Evolutionary conservation across 2,797 vertebrate species (phyloP), one percentile per base, ranked within the genome.

Genomic region (Spheniscus humboldti): DNA sequence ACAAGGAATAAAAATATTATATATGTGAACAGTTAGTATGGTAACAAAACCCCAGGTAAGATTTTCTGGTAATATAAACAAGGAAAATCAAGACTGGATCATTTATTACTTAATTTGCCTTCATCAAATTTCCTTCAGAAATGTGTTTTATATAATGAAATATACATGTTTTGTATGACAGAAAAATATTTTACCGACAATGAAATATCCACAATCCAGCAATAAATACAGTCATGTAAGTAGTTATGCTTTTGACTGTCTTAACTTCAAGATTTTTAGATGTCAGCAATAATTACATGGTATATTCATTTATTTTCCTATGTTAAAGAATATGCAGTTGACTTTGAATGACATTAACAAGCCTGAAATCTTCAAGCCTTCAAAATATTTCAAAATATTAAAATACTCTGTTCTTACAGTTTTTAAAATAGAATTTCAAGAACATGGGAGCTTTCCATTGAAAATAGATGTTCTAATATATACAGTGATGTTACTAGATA

Each of bases 301-400:
- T 60, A 74, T 62, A 86, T 74, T 89, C 3, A 64, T 94, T 96
- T 87, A 71, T 86, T 91, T 83, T 72, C 33, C 41, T 66, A 4
- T 64, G 50, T 78, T 90, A 91, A 80, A 87, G 68, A 74, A 82
- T 50, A 88, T 27, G 27, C 47, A n/a, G 53, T 68, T 93, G 67
- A 80, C 64, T 94, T 94, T 86, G 74, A 95, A 90, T 96, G 75
- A 82, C 64, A 71, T 80, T 95, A 92, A 55, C 28, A 95, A 89
- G 30, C 7, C 60, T 73, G 52, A 94, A 95, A 93, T 87, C 43
- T 79, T 89, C 56, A 94, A 91, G 57, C 64, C 88, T 92, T 94
- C 73, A 93, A 94, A 95, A 92, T 79, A 94, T 82, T 87, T 91
- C 52, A 79, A 91, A 92, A 92, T 63, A 87, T 39, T 93, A 66